phyloP scores from a whole-genome alignment of 2,113 vertebrate species.

The Brachyhypopomus occidentalis region DNA sequence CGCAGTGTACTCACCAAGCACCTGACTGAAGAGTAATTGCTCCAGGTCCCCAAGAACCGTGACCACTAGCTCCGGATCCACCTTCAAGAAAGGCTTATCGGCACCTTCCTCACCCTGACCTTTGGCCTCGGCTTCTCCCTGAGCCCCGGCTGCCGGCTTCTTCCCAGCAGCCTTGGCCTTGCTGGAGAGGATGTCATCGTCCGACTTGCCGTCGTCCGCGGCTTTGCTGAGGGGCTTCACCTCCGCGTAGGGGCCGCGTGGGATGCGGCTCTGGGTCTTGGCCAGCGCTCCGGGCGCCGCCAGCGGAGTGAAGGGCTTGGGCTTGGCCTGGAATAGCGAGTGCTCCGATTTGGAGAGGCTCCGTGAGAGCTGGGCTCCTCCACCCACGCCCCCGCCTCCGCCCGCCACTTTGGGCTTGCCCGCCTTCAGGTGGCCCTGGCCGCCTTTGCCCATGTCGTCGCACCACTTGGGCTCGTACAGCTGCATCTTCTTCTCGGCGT shows the following conservation, averaged over 20 bases:
- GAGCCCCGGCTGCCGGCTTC: constrained; percentile 67
- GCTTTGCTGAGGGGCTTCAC: constrained; percentile 96
- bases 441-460: constrained; percentile 87
- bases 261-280: constrained; percentile 90
- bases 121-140: constrained; percentile 68
- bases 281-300: constrained; percentile 78
- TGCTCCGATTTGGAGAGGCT: constrained; percentile 94
- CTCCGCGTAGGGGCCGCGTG: constrained; percentile 92
- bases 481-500: constrained; percentile 94
- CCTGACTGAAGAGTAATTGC: constrained; percentile 98
- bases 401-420: constrained; percentile 69
- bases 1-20: constrained; percentile 86
- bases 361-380: constrained; percentile 81
- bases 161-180: constrained; percentile 81
- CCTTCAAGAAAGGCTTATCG: constrained; percentile 92
- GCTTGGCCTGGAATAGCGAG: constrained; percentile 88
- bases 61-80: constrained; percentile 97
- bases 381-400: constrained; percentile 61
- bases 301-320: constrained; percentile 81
- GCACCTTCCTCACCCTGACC: constrained; percentile 77
- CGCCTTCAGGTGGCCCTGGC: constrained; percentile 64
- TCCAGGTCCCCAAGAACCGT: constrained; percentile 97
- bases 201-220: constrained; percentile 86
- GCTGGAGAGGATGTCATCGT: constrained; percentile 90
- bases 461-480: constrained; percentile 94